Percentiles rank a stretch among this genome's conserved stretches.
Conservation (phyloP, 2,888 invertebrate species). For the Heliconius ismenius region DNA sequence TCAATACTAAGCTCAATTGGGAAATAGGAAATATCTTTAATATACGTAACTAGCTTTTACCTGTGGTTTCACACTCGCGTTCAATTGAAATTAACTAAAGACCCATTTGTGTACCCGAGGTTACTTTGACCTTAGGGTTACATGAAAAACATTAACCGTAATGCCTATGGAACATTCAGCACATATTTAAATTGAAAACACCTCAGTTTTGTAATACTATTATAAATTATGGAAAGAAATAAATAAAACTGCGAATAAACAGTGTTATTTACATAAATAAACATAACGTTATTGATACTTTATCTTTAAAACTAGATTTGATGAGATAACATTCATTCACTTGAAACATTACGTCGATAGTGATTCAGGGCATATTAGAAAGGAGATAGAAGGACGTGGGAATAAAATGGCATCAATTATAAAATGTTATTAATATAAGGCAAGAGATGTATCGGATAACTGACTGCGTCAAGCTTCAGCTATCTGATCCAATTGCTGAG, state of each 20-base stretch:
- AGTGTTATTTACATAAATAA: neutral
- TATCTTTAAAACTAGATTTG: slow-evolving; percentile 35
- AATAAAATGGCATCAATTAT: slow-evolving; percentile 45
- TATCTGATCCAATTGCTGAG: slow-evolving; percentile 46
- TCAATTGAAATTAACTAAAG: too few species aligned
- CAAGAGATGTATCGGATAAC: slow-evolving; percentile 55
- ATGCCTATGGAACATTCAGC: too few species aligned
- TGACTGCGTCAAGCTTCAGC: slow-evolving; percentile 57
- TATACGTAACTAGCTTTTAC: neutral
- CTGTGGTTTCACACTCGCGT: too few species aligned
- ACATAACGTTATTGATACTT: neutral
- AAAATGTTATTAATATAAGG: slow-evolving; percentile 40
- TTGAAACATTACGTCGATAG: slow-evolving; percentile 45
- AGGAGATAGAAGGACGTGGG: slow-evolving; percentile 62
- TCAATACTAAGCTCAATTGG: neutral
- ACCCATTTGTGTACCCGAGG: too few species aligned
- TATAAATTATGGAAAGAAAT: too few species aligned
- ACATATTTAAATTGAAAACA: too few species aligned
- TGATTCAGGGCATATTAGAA: slow-evolving; percentile 56
- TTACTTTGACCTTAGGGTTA: too few species aligned
- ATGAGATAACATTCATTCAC: slow-evolving; percentile 40
- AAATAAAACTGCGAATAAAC: neutral
- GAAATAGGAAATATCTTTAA: neutral
- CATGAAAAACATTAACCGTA: too few species aligned
- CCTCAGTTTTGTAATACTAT: too few species aligned